Conservation (phyloP, 2,797 vertebrate species). For the Periparus ater region DNA sequence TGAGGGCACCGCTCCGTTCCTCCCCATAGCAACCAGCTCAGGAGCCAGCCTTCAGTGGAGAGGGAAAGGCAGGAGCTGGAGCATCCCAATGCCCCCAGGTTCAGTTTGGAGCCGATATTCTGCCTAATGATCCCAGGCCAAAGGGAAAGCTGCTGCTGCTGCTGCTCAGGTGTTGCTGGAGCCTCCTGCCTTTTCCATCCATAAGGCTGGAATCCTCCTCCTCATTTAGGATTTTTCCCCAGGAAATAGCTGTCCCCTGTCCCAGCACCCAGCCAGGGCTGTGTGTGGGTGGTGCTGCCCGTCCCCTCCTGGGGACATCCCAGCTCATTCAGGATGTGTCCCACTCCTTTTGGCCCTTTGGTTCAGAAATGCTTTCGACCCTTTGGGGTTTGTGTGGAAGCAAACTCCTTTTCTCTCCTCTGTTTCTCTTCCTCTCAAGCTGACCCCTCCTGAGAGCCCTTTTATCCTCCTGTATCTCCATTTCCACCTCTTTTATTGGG, state of each 20-base stretch:
- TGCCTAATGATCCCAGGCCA: background rate
- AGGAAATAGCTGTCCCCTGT: background rate
- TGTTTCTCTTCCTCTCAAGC: conserved; percentile 1
- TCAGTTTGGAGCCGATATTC: background rate
- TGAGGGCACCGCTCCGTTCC: background rate
- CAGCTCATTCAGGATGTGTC: background rate
- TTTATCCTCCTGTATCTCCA: conserved; percentile 17
- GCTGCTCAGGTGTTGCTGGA: background rate
- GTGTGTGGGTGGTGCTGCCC: background rate
- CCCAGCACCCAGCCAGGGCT: background rate
- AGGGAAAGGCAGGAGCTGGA: background rate
- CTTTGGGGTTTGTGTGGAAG: background rate
- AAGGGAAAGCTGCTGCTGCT: background rate
- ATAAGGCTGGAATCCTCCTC: too few species aligned
- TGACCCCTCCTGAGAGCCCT: conserved; percentile 12
- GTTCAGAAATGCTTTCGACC: background rate
- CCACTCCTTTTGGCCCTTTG: background rate
- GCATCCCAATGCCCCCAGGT: background rate
- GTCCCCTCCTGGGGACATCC: background rate
- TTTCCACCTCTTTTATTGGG: background rate
- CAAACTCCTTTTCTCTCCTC: conserved; percentile 16
- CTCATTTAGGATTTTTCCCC: background rate
- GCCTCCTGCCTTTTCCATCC: background rate
- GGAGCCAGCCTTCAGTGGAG: background rate
- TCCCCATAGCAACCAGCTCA: background rate